Evolutionary conservation across 2,888 invertebrate genomes (phyloP).

Genomic region (Tenthredo scrophulariae): DNA sequence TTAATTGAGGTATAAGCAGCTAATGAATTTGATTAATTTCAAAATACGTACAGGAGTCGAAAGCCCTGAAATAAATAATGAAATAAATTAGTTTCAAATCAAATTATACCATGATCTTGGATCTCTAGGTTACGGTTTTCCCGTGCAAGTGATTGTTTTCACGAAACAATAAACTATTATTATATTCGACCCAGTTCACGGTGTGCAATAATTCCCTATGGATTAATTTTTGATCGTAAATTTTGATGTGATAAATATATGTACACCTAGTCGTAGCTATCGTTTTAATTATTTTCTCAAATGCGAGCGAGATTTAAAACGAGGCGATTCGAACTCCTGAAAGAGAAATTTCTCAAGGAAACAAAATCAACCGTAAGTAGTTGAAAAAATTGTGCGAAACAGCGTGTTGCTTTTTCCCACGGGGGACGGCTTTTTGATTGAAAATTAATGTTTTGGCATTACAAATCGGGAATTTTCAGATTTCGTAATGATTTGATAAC

Average conservation of each 20-base stretch:
- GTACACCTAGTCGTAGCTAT: neutral
- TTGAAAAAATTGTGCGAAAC: neutral
- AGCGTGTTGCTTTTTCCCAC: constrained; percentile 5
- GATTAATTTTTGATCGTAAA: constrained; percentile 7
- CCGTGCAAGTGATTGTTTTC: constrained; percentile 19
- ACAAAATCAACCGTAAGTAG: constrained; percentile 7
- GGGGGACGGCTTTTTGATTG: neutral
- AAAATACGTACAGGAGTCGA: neutral
- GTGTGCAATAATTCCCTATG: constrained; percentile 14
- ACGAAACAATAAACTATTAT: constrained; percentile 2
- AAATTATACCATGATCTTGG: constrained; percentile 39
- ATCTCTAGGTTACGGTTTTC: constrained; percentile 41
- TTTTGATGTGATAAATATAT: neutral
- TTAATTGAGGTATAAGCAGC: neutral
- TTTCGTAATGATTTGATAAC: neutral
- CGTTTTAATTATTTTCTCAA: neutral
- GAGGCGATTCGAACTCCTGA: neutral
- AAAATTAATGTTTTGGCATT: neutral
- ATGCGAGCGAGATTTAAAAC: neutral
- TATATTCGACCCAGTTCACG: constrained; percentile 44
- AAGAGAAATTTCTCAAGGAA: neutral
- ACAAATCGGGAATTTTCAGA: neutral
- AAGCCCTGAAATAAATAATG: constrained; percentile 13
- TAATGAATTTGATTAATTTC: neutral
- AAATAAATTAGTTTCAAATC: neutral